Evolutionary conservation across 1,140 invertebrate species (phyloP), one percentile per base, ranked within the genome.

Genomic region (Bombyx mori): DNA sequence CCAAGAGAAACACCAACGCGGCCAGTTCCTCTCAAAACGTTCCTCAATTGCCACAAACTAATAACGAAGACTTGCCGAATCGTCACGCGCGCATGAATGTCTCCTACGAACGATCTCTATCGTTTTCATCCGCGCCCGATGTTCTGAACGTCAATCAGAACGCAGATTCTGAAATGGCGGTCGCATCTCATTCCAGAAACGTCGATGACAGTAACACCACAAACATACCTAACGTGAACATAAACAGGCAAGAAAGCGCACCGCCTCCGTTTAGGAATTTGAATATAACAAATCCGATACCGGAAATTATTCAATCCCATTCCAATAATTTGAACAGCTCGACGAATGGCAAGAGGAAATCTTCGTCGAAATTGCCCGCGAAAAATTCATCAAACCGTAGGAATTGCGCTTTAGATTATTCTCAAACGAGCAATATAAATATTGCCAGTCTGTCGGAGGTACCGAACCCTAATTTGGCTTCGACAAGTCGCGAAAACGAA

Each of bases 121-220:
- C 78, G 18, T 81, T 81, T 64, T 77, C 81, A 6, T 83, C 85
- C 48, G 88, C 88, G 4, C 89, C 89, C 4, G 89, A 90, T 66
- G 89, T 90, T 2, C 65, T 90, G 18, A 90, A 90, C 61, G 74
- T 89, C 22, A 90, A 89, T 58, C 83, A 89, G 59, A 84, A 87
- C 65, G 46, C 68, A 6, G 79, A 82, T 7, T 12, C 53, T n/a
- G 69, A 75, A 46, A 22, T 58, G 4, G 43, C 54, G 42, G 44
- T 60, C 42, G 50, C 66, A 7, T 62, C 60, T 44, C 65, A 70
- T 58, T 46, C 64, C 6, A 63, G 68, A 54, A 73, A 77, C 44
- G 63, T 67, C 18, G 73, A 74, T 53, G 66, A 72, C 12, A 54
- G 54, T 35, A 56, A 52, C 7, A 59, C 62, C 12, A 57, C 69